These are phyloP conservation scores for Pseudomyrmex sp. DNA, from an alignment of 1,140 invertebrate genomes.

Conservation along the genomic window DNA sequence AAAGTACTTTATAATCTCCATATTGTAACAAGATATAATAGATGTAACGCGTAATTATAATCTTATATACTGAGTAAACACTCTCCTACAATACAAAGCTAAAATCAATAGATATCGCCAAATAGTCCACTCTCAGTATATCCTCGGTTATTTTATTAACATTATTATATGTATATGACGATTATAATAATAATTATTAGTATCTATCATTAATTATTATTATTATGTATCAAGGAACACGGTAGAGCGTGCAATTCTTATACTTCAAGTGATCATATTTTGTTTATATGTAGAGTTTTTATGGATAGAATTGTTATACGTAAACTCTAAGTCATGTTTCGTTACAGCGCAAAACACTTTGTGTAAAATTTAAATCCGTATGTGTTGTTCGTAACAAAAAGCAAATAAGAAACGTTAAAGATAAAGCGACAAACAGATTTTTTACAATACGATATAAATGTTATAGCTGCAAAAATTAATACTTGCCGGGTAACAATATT, in stretches of 20 bases:
- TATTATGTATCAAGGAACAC: background rate
- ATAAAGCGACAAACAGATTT: too few relatives aligned
- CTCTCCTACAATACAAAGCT: slow-evolving; percentile 44
- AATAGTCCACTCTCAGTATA: slow-evolving; percentile 8
- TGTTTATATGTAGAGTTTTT: background rate
- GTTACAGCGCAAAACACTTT: background rate
- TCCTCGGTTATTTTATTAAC: slow-evolving; percentile 28
- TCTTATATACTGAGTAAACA: slow-evolving; percentile 21
- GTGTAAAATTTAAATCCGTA: background rate
- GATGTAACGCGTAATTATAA: slow-evolving; percentile 45
- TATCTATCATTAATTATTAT: slow-evolving; percentile 57
- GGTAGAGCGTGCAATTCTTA: background rate
- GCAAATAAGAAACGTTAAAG: background rate
- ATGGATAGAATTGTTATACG: background rate
- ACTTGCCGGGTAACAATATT: too few relatives aligned
- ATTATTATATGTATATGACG: slow-evolving; percentile 17
- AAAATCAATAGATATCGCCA: slow-evolving; percentile 48
- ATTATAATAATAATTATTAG: slow-evolving; percentile 43
- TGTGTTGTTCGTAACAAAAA: background rate
- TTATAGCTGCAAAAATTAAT: too few relatives aligned
- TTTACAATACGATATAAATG: too few relatives aligned
- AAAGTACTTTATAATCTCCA: slow-evolving; percentile 54
- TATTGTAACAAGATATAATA: slow-evolving; percentile 54
- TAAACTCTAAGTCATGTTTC: background rate
- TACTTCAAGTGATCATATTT: slow-evolving; percentile 8